Evolutionary conservation across 2,888 invertebrate genomes (phyloP), one percentile per base, ranked within the genome.

Genomic region (Drosophila melanocephala): DNA sequence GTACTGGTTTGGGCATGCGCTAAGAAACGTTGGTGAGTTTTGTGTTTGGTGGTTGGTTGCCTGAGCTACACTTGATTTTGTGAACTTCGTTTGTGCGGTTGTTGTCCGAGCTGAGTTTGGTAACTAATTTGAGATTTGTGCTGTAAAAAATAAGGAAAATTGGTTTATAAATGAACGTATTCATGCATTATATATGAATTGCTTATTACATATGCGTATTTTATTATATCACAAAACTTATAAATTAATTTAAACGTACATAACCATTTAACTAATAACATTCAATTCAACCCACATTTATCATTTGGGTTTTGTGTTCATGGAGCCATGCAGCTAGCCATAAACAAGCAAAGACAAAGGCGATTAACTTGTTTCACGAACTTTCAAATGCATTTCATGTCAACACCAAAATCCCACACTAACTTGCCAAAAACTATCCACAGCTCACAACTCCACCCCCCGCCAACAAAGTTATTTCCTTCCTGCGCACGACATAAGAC

Each of bases 321-420:
- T 66, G 55, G 59, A n/a, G n/a, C 30, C 63, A 74, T 61, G 79
- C 55, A 69, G 61, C 64, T 63, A 44, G 61, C 67, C 55, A 77
- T 71, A 57, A 71, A 44, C 61, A 53, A 59, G 42, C 57, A 44
- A 57, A 73, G 72, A 75, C 81, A 76, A 74, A 72, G 75, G 55
- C 79, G 87, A 88, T 89, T 89, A 86, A 87, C 87, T 89, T 87
- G 84, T 84, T 86, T 72, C 72, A 72, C 74, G 75, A 84, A 89
- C 83, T 89, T 89, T 89, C 82, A 86, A 87, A 82, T 82, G 84
- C 89, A 86, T 66, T 79, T 75, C 69, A 62, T 75, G 81, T 81
- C 65, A 78, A 72, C 62, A 67, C 72, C 69, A 61, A 81, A 80
- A 69, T 82, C 77, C 75, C 84, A 73, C 79, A 77, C 71, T 73